Evolutionary conservation across 2,113 vertebrate species (phyloP).

Genomic region (Chionodraco myersi): DNA sequence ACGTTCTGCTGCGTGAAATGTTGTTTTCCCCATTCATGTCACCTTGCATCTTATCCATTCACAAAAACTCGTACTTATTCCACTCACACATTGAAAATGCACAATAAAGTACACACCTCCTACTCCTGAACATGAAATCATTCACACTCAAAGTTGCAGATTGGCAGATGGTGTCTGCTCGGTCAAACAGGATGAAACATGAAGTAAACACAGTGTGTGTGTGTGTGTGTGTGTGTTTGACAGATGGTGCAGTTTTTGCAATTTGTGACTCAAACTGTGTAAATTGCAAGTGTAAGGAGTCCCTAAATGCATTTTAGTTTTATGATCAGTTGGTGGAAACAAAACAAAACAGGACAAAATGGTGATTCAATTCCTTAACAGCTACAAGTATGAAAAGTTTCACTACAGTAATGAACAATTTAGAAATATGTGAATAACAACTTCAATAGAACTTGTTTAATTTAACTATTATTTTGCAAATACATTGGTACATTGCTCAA

Average conservation of each 20-base stretch:
- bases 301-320: neutral
- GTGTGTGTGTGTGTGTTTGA: neutral
- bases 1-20: neutral
- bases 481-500: too few species aligned
- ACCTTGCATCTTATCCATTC: constrained; percentile 6
- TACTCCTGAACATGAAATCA: too few species aligned
- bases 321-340: neutral
- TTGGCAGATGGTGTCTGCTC: constrained; percentile 44
- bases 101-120: neutral
- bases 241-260: neutral
- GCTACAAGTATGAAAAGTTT: neutral
- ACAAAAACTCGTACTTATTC: neutral
- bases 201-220: constrained; percentile 7
- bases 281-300: too few species aligned
- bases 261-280: too few species aligned
- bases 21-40: neutral
- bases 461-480: too few species aligned
- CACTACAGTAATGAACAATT: too few species aligned
- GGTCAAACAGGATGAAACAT: constrained; percentile 28
- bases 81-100: neutral
- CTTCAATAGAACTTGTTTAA: too few species aligned
- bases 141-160: constrained; percentile 21
- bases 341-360: neutral
- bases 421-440: too few species aligned
- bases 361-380: neutral